Evolutionary conservation across 2,888 invertebrate genomes (phyloP).

Genomic region (Cremastobaeus sp.): DNA sequence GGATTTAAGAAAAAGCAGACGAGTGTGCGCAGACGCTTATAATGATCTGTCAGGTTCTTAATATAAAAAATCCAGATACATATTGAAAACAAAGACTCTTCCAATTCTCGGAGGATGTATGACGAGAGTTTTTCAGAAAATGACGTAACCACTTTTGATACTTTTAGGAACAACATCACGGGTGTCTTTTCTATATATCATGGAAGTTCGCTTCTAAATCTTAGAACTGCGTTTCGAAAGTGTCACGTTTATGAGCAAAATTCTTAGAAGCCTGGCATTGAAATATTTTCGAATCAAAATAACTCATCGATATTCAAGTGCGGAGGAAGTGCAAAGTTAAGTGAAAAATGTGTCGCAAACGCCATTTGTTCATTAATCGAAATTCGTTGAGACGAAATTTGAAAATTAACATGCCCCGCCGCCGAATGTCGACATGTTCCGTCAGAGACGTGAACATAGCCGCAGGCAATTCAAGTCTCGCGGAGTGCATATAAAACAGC

Average conservation of each 20-base stretch:
- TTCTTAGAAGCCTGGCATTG: conserved; percentile 31
- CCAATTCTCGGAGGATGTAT: no score
- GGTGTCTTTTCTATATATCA: conserved; percentile 20
- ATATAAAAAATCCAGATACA: no score
- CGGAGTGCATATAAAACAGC: conserved; percentile 53
- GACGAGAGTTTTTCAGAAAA: conserved; percentile 24
- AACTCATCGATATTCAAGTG: background rate
- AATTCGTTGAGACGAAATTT: no score
- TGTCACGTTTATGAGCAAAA: conserved; percentile 22
- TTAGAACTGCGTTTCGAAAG: conserved; percentile 17
- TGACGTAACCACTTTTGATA: conserved; percentile 12
- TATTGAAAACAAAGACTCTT: no score
- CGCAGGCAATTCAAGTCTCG: conserved; percentile 37
- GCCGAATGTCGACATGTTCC: no score
- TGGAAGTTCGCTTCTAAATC: conserved; percentile 33
- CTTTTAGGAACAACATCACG: conserved; percentile 37
- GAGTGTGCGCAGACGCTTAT: no score
- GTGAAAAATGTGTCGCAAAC: no score
- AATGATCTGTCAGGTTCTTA: no score
- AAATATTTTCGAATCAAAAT: background rate
- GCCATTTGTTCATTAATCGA: no score
- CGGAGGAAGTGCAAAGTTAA: no score
- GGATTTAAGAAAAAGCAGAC: no score
- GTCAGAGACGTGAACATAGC: conserved; percentile 27
- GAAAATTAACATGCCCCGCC: no score